Conservation (phyloP, 2,797 vertebrate species). For the Mergus octosetaceus region DNA sequence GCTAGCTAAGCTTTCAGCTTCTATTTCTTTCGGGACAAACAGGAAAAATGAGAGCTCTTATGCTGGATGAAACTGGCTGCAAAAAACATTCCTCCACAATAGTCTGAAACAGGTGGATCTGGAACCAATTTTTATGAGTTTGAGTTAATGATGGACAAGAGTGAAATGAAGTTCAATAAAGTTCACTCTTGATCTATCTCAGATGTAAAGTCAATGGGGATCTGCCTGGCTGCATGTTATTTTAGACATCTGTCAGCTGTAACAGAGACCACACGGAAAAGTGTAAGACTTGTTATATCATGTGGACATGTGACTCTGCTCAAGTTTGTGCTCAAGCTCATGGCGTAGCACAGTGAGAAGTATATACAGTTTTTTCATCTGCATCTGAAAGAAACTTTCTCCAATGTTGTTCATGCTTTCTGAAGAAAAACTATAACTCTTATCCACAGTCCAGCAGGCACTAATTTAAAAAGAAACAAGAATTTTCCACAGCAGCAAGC, state of each 20-base stretch:
- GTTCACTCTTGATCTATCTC: not conserved
- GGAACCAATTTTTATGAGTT: not conserved
- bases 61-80: not conserved
- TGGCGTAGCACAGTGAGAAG: not conserved
- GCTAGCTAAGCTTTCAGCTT: not conserved
- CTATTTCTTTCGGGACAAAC: not conserved
- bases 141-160: not conserved
- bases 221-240: not conserved
- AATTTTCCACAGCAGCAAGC: not conserved
- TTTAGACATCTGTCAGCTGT: slow-evolving; percentile 1
- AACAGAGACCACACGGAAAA: not conserved
- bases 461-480: not conserved
- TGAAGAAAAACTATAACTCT: not conserved
- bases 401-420: not conserved
- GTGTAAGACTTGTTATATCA: not conserved
- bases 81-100: not conserved
- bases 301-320: not conserved
- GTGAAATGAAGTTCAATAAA: not conserved
- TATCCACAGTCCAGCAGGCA: not conserved
- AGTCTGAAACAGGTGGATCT: not conserved
- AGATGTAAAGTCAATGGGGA: not conserved
- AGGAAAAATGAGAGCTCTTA: not conserved
- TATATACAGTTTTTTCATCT: not conserved
- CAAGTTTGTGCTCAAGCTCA: not conserved
- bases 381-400: not conserved